Evolutionary conservation across 2,797 vertebrate genomes (phyloP).

Genomic region (Prionace glauca): DNA sequence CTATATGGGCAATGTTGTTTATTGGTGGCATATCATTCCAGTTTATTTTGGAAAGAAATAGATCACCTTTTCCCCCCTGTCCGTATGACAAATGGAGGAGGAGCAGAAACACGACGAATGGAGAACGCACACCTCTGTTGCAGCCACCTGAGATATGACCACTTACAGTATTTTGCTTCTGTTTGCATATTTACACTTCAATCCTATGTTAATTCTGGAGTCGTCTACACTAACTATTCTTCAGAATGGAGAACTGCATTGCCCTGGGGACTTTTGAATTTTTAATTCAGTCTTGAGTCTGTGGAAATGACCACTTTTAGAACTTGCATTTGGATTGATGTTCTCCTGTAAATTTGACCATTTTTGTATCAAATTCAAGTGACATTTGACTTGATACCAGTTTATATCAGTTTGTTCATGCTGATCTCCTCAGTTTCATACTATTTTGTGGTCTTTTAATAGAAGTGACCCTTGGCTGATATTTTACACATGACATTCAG

Average conservation of each 20-base stretch:
- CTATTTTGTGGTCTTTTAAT: too few relatives aligned
- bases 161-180: background rate
- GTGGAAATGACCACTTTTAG: background rate
- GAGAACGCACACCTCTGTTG: conserved; percentile 28
- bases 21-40: conserved; percentile 32
- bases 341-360: too few relatives aligned
- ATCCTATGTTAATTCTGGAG: background rate
- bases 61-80: conserved; percentile 38
- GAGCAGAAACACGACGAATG: conserved; percentile 36
- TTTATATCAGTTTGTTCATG: background rate
- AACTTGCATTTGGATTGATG: background rate
- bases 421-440: background rate
- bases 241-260: background rate
- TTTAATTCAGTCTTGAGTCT: too few relatives aligned
- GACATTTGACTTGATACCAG: background rate
- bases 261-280: background rate
- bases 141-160: background rate
- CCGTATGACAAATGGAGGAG: conserved; percentile 37
- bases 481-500: background rate
- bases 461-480: background rate
- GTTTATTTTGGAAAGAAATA: conserved; percentile 30
- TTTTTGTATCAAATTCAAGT: background rate
- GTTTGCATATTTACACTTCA: background rate
- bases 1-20: conserved; percentile 38
- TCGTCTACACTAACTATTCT: background rate